Evolutionary conservation across 2,888 invertebrate genomes (phyloP).

Genomic region (Drosophila colorata): DNA sequence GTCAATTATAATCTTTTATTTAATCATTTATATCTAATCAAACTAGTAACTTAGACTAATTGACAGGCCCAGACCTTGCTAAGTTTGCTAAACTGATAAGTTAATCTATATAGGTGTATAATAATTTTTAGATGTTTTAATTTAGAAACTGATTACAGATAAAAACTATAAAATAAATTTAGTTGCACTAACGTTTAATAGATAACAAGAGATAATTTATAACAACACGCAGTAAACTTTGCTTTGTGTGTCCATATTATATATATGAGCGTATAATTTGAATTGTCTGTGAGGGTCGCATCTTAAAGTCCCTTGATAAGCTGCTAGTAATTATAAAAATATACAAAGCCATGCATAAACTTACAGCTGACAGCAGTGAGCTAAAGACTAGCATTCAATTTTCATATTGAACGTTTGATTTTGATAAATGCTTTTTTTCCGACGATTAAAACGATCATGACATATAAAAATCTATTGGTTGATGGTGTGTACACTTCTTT

Average conservation of each 20-base stretch:
- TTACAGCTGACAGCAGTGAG: neutral
- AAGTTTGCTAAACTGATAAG: neutral
- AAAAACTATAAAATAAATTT: constrained; percentile 18
- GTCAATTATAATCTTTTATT: neutral
- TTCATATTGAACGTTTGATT: constrained; percentile 13
- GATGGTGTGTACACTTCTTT: constrained; percentile 50
- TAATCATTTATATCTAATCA: constrained; percentile 31
- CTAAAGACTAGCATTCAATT: constrained; percentile 3
- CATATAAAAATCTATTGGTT: constrained; percentile 60
- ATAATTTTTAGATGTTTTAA: neutral
- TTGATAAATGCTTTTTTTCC: constrained; percentile 28
- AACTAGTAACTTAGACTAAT: constrained; percentile 7
- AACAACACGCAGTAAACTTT: constrained; percentile 7
- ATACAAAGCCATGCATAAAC: neutral
- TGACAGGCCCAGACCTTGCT: neutral
- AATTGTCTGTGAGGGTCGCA: constrained; percentile 25
- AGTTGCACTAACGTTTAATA: constrained; percentile 10
- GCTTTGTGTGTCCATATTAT: constrained; percentile 31
- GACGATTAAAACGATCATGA: constrained; percentile 70
- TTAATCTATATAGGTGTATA: neutral
- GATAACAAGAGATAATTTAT: constrained; percentile 27
- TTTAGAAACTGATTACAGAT: constrained; percentile 31
- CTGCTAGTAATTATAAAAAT: neutral
- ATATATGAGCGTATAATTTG: constrained; percentile 40
- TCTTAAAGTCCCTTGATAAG: constrained; percentile 40